Evolutionary conservation across 2,888 invertebrate genomes (phyloP), one percentile per base, ranked within the genome.

Genomic region (Druceiella hillmani): DNA sequence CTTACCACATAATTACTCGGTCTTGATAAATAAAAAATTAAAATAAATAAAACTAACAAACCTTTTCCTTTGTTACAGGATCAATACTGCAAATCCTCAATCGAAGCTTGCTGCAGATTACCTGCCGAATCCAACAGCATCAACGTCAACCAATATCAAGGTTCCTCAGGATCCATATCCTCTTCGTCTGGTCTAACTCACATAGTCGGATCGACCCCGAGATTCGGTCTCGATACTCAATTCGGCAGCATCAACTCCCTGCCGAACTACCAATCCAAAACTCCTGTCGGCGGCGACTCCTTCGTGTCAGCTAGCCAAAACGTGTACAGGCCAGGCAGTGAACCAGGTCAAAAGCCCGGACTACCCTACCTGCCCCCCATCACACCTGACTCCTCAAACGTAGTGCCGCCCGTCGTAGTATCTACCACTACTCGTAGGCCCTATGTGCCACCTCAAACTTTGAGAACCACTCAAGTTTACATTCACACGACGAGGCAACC

Each of bases 21-120:
- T 14, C 12, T 15, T 7, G 15, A 28, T 28, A 28, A 14, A 14
- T 28, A 28, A 14, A 28, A 28, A 28, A 11, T 14, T 28, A 28
- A 28, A 28, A 28, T 3, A 2, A 11, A 28, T 28, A 9, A 11
- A 9, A 15, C 14, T 5, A 13, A n/a, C n/a, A n/a, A n/a, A n/a
- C n/a, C n/a, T n/a, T n/a, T n/a, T n/a, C n/a, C n/a, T 17, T 61
- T 66, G 61, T 64, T 59, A 50, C 61, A 70, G 69, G 68, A 66
- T 46, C 66, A 68, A 37, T 69, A 66, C 55, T 72, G 72, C 62
- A 68, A 64, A 51, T 53, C 58, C 2, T 58, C 60, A 3, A 62
- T 62, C 0, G 72, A 72, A 54, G 61, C 68, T 40, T 72, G 72
- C 64, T 72, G 72, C 58, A 60, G 67, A 38, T 55, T 70, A 14